phyloP scores from a whole-genome alignment of 1,140 invertebrate genomes.

The Meloidogyne chitwoodi region DNA sequence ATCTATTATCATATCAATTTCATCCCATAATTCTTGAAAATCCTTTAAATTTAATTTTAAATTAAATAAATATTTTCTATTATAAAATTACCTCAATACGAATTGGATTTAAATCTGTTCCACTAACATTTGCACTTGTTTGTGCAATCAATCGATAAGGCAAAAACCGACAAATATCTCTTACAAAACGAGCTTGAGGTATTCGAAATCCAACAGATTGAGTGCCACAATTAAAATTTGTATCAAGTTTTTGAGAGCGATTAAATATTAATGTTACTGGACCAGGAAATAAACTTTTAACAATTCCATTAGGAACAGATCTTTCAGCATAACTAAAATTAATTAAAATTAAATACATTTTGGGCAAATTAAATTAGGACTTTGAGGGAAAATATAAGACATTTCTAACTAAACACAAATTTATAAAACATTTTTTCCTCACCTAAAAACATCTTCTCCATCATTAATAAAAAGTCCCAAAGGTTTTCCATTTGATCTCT shows the following conservation, averaged over 20 bases:
- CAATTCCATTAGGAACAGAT: constrained; percentile 31
- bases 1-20: constrained; percentile 30
- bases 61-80: background rate
- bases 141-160: constrained; percentile 32
- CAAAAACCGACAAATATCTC: constrained; percentile 25
- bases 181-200: constrained; percentile 32
- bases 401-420: too few relatives aligned
- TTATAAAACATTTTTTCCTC: background rate
- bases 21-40: constrained; percentile 30
- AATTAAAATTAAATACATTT: too few relatives aligned
- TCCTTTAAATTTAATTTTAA: background rate
- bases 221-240: constrained; percentile 24
- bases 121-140: constrained; percentile 44
- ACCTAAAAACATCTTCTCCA: background rate
- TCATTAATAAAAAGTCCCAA: constrained; percentile 17
- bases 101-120: constrained; percentile 25
- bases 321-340: constrained; percentile 24
- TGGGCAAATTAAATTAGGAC: background rate
- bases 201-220: constrained; percentile 34
- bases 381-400: background rate
- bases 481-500: constrained; percentile 23
- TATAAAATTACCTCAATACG: constrained; percentile 10
- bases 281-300: constrained; percentile 32
- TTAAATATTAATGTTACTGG: constrained; percentile 38
- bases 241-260: constrained; percentile 17